A percentile compares a stretch with the other conserved stretches of the same genome.
Conservation (phyloP, 2,888 invertebrate species). For the Scrobipalpa atriplicella region DNA sequence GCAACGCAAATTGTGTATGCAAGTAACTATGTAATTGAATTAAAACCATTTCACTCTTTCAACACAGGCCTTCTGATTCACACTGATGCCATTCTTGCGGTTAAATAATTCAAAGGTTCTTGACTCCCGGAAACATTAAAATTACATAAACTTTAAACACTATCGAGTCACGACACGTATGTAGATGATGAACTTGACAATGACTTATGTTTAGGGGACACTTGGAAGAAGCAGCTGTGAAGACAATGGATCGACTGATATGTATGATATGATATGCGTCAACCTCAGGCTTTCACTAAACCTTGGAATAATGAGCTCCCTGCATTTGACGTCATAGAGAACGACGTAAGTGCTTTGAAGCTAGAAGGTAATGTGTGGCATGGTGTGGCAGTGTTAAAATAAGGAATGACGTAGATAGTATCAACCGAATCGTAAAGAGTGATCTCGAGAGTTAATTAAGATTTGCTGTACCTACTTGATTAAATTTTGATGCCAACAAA, state of each 20-base stretch:
- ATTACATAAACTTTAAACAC: not conserved
- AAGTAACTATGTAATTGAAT: slow-evolving; percentile 11
- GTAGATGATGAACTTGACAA: slow-evolving; percentile 68
- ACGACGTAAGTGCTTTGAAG: not conserved
- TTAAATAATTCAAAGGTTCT: not conserved
- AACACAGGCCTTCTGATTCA: slow-evolving; percentile 4
- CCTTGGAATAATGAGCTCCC: slow-evolving; percentile 26
- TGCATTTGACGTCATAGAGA: slow-evolving; percentile 24
- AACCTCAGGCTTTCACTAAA: slow-evolving; percentile 33
- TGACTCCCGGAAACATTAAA: slow-evolving; percentile 10
- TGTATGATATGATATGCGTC: slow-evolving; percentile 14
- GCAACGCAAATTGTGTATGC: slow-evolving; percentile 8
- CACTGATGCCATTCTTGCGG: not conserved
- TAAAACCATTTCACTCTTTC: slow-evolving; percentile 6
- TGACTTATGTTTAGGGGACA: slow-evolving; percentile 65
- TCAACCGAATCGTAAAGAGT: not conserved
- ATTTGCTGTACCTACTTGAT: not conserved
- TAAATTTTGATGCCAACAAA: not conserved
- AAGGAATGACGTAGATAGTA: not conserved
- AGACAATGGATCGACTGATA: slow-evolving; percentile 58
- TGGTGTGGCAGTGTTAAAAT: not conserved
- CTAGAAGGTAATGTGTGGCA: not conserved
- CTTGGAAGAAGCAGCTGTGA: slow-evolving; percentile 57
- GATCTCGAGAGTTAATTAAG: not conserved
- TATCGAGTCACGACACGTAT: slow-evolving; percentile 50